phyloP scores from a whole-genome alignment of 2,113 vertebrate genomes.

The human region GRCh38 chr14:42704001-42704500 shows the following conservation, averaged over 20 bases:
- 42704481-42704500: too few relatives aligned
- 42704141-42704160: constrained; percentile 48
- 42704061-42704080: background rate
- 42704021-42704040: constrained; percentile 57
- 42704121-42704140: background rate
- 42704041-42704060: constrained; percentile 73
- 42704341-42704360: background rate
- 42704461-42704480: too few relatives aligned
- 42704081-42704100: constrained; percentile 36
- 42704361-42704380: background rate
- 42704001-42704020: constrained; percentile 41
- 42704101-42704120: constrained; percentile 61
- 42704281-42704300: background rate
- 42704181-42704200: background rate
- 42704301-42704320: background rate
- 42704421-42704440: background rate
- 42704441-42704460: background rate
- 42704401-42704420: background rate
- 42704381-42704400: background rate
- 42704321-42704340: background rate
- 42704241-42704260: background rate
- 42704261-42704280: background rate
- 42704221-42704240: background rate
- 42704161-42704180: background rate
- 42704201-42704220: background rate